These are phyloP conservation scores for Meandrusa payeni DNA, from an alignment of 2,888 invertebrate genomes.

Conservation along the genomic window DNA sequence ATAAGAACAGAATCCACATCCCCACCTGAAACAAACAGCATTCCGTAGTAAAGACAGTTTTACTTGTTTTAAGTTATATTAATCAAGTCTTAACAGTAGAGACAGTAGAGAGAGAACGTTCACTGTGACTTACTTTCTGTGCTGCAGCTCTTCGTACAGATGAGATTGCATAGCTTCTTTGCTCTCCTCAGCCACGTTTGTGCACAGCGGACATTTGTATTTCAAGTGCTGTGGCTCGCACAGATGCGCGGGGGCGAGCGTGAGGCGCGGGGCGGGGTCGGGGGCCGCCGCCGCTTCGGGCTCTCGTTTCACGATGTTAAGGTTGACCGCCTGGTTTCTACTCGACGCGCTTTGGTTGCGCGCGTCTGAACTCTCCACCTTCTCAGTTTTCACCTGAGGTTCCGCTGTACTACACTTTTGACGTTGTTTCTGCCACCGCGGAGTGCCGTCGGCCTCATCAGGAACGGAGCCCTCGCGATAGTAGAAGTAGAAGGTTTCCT, in stretches of 20 bases:
- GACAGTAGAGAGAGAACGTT: too few species aligned
- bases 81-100: background rate
- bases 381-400: constrained; percentile 48
- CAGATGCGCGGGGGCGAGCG: too few species aligned
- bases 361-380: constrained; percentile 25
- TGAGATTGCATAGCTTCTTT: constrained; percentile 83
- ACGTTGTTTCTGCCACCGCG: constrained; percentile 59
- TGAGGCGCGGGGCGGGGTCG: too few species aligned
- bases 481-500: constrained; percentile 74
- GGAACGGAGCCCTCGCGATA: constrained; percentile 67
- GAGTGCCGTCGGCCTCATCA: constrained; percentile 50
- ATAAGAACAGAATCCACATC: constrained; percentile 80
- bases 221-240: constrained; percentile 77
- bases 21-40: constrained; percentile 71
- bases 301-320: constrained; percentile 61
- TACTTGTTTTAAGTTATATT: too few species aligned
- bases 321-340: too few species aligned
- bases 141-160: constrained; percentile 84
- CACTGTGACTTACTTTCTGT: constrained; percentile 84
- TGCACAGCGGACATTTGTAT: constrained; percentile 83
- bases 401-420: constrained; percentile 36
- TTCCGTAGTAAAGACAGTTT: too few species aligned
- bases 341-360: too few species aligned
- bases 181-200: constrained; percentile 76
- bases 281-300: too few species aligned